Conservation (phyloP, 2,888 invertebrate species). For the Digitonthophagus gazella region DNA sequence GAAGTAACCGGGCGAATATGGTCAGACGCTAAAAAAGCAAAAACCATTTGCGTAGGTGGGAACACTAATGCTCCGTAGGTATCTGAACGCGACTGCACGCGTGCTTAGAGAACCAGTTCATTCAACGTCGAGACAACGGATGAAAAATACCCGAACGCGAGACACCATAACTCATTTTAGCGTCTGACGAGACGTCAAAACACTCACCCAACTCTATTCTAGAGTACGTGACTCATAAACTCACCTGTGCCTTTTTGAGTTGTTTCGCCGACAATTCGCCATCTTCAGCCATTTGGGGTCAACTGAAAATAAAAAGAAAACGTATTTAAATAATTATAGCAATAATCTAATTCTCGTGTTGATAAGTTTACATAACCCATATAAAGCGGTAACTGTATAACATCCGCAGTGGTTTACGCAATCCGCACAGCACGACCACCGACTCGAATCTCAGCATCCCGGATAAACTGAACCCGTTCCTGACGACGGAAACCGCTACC, state of each 20-base stretch:
- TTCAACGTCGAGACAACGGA: not conserved
- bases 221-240: slow-evolving; percentile 11
- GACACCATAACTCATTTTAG: slow-evolving; percentile 13
- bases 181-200: slow-evolving; percentile 1
- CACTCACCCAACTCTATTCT: not conserved
- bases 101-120: not conserved
- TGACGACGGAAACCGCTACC: not conserved
- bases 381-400: not conserved
- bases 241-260: slow-evolving; percentile 26
- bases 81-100: not conserved
- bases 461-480: not conserved
- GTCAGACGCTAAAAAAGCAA: not conserved
- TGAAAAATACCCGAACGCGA: not conserved
- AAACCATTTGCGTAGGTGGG: not conserved
- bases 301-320: slow-evolving; percentile 34
- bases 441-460: not conserved
- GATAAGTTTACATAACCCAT: not conserved
- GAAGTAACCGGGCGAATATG: not conserved
- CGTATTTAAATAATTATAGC: not conserved
- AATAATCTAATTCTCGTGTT: not conserved
- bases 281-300: slow-evolving; percentile 44
- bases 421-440: not conserved
- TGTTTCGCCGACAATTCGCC: slow-evolving; percentile 41
- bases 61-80: not conserved
- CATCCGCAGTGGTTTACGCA: not conserved